phyloP scores from a whole-genome alignment of 2,797 vertebrate genomes.

The Spheniscus humboldti region DNA sequence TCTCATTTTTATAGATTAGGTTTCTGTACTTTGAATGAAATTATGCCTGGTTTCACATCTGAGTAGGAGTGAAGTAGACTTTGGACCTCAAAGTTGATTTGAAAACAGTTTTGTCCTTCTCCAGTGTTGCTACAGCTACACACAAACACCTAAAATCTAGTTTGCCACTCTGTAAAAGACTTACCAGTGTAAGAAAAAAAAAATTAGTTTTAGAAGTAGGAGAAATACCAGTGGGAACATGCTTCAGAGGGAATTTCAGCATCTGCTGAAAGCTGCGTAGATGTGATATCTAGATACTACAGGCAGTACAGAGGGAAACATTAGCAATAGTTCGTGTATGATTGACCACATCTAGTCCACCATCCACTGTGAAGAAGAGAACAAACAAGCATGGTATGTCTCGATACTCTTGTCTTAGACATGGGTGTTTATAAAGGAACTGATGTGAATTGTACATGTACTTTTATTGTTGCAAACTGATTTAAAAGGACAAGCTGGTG shows the following conservation, averaged over 20 bases:
- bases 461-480: neutral
- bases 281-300: neutral
- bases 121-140: neutral
- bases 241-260: neutral
- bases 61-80: neutral
- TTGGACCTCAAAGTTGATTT: neutral
- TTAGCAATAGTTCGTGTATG: neutral
- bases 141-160: neutral
- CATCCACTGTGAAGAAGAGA: neutral
- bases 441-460: neutral
- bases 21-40: neutral
- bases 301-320: neutral
- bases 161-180: neutral
- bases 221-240: neutral
- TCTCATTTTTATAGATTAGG: neutral
- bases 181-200: neutral
- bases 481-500: neutral
- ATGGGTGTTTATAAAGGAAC: neutral
- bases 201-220: neutral
- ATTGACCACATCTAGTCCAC: neutral
- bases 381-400: fast-evolving
- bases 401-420: fast-evolving
- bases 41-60: neutral
- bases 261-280: neutral
- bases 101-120: neutral